Conservation (phyloP, 1,140 invertebrate species). For the Bemisia tabaci region DNA sequence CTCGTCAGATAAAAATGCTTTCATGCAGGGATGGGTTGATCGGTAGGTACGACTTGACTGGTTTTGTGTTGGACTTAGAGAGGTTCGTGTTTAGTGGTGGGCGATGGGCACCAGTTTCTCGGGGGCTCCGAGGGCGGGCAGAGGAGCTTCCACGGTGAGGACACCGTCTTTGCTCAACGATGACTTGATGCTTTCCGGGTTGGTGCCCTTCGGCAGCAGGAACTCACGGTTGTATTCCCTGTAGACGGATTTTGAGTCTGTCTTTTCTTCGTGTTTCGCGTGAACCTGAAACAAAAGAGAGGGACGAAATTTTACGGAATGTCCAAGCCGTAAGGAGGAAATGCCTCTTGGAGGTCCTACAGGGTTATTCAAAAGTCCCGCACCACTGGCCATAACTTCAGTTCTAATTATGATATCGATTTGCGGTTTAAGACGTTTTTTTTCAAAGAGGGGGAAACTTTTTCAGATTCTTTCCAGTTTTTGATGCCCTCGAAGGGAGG, state of each 20-base stretch:
- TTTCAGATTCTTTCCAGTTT: no score
- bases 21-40: no score
- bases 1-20: no score
- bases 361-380: no score
- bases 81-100: slow-evolving; percentile 38
- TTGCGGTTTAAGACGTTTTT: no score
- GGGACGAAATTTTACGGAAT: slow-evolving; percentile 1
- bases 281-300: slow-evolving; percentile 57
- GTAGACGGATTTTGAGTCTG: slow-evolving; percentile 85
- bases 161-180: slow-evolving; percentile 84
- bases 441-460: no score
- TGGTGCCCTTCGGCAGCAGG: slow-evolving; percentile 80
- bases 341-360: no score
- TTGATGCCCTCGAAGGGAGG: no score
- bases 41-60: no score
- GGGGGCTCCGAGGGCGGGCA: slow-evolving; percentile 56
- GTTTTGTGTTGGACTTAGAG: no score
- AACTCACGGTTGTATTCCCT: slow-evolving; percentile 94
- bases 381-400: no score
- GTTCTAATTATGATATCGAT: no score
- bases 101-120: slow-evolving; percentile 68
- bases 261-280: slow-evolving; percentile 91
- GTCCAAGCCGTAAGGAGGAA: not conserved
- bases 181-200: slow-evolving; percentile 81
- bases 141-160: slow-evolving; percentile 81